A percentile compares a stretch with the other conserved stretches of the same genome.
Conservation (phyloP, 2,888 invertebrate species). For the Sminthurides aquaticus region DNA sequence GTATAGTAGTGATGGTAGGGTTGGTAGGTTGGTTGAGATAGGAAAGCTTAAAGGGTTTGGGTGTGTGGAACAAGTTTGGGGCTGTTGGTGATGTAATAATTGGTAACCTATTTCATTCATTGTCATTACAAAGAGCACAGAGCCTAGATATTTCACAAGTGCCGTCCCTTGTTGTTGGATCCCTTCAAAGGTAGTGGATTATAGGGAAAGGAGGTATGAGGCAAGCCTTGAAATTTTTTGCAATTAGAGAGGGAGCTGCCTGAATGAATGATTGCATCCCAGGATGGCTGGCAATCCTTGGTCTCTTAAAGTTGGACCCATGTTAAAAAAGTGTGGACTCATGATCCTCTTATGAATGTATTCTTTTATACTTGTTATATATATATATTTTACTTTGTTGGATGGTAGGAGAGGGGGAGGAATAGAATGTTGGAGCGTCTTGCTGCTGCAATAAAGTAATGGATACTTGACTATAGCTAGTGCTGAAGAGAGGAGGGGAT, state of each 20-base stretch:
- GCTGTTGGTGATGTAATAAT: not conserved
- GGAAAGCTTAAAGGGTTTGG: not conserved
- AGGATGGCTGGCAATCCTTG: not conserved
- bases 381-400: too few relatives aligned
- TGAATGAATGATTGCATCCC: not conserved
- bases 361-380: too few relatives aligned
- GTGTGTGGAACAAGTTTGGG: slow-evolving; percentile 6
- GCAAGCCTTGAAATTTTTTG: slow-evolving; percentile 26
- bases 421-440: not conserved
- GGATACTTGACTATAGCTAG: too few relatives aligned
- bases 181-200: not conserved
- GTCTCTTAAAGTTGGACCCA: too few relatives aligned
- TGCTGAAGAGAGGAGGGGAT: too few relatives aligned
- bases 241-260: slow-evolving; percentile 17
- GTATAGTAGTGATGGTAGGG: not conserved
- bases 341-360: not conserved
- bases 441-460: not conserved
- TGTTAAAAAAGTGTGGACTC: not conserved
- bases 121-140: slow-evolving; percentile 22
- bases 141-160: slow-evolving; percentile 6
- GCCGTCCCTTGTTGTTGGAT: not conserved
- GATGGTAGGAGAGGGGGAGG: not conserved
- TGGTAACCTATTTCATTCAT: slow-evolving; percentile 21
- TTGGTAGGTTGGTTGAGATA: not conserved
- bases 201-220: slow-evolving; percentile 16